Evolutionary conservation across 2,797 vertebrate genomes (phyloP), one percentile per base, ranked within the genome.

Genomic region (Thamnophis elegans): DNA sequence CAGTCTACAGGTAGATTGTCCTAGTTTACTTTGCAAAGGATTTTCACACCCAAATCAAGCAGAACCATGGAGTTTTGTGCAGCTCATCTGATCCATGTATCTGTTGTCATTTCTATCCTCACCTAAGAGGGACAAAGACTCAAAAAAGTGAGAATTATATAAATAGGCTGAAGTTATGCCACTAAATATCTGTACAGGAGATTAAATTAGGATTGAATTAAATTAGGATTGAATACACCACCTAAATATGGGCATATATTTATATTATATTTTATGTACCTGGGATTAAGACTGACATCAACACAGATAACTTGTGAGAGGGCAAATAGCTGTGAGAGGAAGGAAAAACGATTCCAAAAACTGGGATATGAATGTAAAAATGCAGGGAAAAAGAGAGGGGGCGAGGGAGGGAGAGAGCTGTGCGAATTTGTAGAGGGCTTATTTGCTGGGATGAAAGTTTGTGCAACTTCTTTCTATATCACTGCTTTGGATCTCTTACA

Each of bases 11-110:
- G 2, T 89, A 47, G 92, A 55, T 62, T 59, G 36, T 11, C 0
- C 10, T 1, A 22, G 6, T 8, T 28, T 87, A 14, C 32, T 25
- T 16, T 1, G 22, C 22, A 7, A 11, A 2, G 5, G 4, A 0
- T 6, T 10, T 42, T 53, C 14, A 65, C 36, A 53, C 32, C 3
- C 4, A 7, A 93, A 59, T 68, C 28, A 47, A 53, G 62, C 73
- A 36, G 42, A 59, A 10, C 16, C 85, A 51, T 25, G 1, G 56
- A 59, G 26, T 89, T 89, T 88, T 87, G 68, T 60, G 59, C 25
- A 11, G 26, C 58, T n/a, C 1, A 7, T 4, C 22, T 25, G 26
- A 73, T 18, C 8, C 54, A 51, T 54, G n/a, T 42, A 3, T 25
- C 47, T 59, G 53, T 51, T 87, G 11, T 68, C 51, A 73, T 55